phyloP scores from a whole-genome alignment of 1,140 invertebrate species.

The Drosophila suzukii region DNA sequence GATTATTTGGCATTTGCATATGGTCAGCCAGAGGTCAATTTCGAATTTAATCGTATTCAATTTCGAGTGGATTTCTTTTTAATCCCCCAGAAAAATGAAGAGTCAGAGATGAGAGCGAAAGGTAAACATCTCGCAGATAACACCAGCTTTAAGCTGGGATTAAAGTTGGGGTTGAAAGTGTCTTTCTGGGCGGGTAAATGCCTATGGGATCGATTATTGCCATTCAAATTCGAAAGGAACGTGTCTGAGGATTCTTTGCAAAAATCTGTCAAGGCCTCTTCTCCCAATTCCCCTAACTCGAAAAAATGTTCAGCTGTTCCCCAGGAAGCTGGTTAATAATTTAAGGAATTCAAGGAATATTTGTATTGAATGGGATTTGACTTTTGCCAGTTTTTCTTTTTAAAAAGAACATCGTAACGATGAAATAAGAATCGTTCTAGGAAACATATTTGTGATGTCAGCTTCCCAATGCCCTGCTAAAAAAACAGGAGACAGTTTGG shows the following conservation, averaged over 20 bases:
- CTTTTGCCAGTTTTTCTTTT: conserved; percentile 8
- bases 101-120: conserved; percentile 41
- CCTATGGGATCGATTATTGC: conserved; percentile 84
- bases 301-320: background rate
- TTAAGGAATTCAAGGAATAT: conserved; percentile 42
- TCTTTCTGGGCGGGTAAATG: conserved; percentile 46
- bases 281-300: background rate
- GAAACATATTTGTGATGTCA: conserved; percentile 38
- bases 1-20: conserved; percentile 61
- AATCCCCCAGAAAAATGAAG: conserved; percentile 57
- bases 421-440: background rate
- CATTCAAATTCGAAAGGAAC: conserved; percentile 83
- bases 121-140: conserved; percentile 30
- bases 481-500: conserved; percentile 21
- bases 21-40: conserved; percentile 78
- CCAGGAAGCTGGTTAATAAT: conserved; percentile 33
- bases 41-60: conserved; percentile 80
- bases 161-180: conserved; percentile 10
- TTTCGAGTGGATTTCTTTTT: conserved; percentile 81
- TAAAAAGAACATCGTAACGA: background rate
- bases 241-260: conserved; percentile 49
- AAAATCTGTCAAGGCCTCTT: conserved; percentile 17
- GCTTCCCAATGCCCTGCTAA: background rate
- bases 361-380: conserved; percentile 3
- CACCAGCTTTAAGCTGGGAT: conserved; percentile 13